Evolutionary conservation across 2,797 vertebrate species (phyloP).

Genomic region (Enteromius treurensis): DNA sequence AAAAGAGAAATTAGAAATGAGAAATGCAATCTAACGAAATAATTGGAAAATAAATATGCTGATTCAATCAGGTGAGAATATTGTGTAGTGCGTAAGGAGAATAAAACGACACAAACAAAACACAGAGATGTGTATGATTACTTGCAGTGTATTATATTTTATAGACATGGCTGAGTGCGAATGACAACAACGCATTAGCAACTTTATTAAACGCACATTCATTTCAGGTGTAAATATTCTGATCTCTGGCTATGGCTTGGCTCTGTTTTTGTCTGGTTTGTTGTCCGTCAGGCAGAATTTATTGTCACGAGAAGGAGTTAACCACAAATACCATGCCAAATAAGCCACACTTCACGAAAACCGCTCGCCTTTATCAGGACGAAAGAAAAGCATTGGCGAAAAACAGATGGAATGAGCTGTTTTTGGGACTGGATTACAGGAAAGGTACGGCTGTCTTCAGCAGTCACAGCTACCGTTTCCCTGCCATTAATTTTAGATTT

Average conservation of each 20-base stretch:
- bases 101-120: background rate
- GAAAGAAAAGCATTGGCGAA: background rate
- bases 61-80: background rate
- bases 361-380: background rate
- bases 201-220: background rate
- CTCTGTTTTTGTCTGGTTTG: background rate
- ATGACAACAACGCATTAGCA: background rate
- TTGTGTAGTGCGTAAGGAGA: background rate
- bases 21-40: background rate
- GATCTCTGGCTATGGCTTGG: background rate
- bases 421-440: conserved; percentile 11
- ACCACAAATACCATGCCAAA: background rate
- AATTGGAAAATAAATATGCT: background rate
- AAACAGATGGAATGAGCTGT: conserved; percentile 9
- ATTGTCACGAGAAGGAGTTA: background rate
- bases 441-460: background rate
- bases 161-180: background rate
- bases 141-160: background rate
- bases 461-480: background rate
- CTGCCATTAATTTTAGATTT: conserved; percentile 31
- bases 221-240: background rate
- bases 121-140: background rate
- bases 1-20: background rate
- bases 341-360: background rate
- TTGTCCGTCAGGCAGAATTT: background rate